phyloP scores from a whole-genome alignment of 1,140 invertebrate species.

The Eupeodes corollae region DNA sequence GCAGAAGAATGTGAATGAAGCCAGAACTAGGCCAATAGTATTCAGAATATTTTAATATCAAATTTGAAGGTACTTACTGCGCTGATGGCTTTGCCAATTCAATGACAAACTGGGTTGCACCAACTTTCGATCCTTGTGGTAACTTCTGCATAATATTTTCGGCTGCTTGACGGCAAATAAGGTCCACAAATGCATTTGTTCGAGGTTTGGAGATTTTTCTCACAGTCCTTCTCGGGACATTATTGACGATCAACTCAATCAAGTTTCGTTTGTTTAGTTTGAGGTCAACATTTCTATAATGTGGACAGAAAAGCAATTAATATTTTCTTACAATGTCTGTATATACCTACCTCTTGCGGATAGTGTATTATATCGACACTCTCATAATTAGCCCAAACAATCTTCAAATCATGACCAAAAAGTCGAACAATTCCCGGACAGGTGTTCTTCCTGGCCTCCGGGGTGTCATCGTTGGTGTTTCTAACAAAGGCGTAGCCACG shows the following conservation, averaged over 20 bases:
- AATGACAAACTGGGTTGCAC: constrained; percentile 2
- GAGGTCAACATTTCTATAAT: constrained; percentile 9
- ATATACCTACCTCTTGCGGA: no score
- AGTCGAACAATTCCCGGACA: constrained; percentile 7
- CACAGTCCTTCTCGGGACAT: constrained; percentile 3
- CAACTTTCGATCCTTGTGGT: constrained; percentile 4
- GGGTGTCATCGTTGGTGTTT: constrained; percentile 6
- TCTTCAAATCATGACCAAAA: constrained; percentile 10
- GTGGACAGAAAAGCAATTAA: constrained; percentile 6
- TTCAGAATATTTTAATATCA: no score
- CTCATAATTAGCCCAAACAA: constrained; percentile 12
- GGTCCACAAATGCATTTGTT: constrained; percentile 10
- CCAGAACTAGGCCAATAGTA: no score
- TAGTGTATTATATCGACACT: constrained; percentile 1
- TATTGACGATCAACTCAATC: constrained; percentile 4
- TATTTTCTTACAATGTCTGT: no score
- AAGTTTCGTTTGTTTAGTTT: constrained; percentile 6
- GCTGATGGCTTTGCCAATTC: constrained; percentile 12
- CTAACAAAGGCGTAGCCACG: constrained; percentile 12
- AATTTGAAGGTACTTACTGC: no score
- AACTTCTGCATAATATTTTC: constrained; percentile 6
- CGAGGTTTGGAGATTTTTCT: constrained; percentile 9
- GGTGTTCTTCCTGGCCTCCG: constrained; percentile 9
- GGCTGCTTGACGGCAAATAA: constrained; percentile 9
- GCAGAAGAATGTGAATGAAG: no score